Evolutionary conservation across 2,113 vertebrate genomes (phyloP), one percentile per base, ranked within the genome.

Genomic region (Rostratula benghalensis): DNA sequence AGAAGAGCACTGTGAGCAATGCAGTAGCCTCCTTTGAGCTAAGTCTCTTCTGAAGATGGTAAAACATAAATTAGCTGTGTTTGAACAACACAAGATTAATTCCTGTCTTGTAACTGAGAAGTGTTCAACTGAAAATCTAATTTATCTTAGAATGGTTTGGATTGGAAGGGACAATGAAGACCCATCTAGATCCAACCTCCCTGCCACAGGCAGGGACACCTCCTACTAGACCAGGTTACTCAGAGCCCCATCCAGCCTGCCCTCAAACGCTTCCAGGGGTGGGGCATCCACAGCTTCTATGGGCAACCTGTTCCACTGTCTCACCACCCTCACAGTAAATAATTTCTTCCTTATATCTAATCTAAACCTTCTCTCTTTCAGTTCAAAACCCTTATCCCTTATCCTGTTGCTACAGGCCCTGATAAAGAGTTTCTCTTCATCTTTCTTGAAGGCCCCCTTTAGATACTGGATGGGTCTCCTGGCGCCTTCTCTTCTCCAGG

Each of bases 51-150:
- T 79, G 80, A 91, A 81, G 67, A 94, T 43, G 73, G 27, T 41
- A 56, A 89, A 81, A 92, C 11, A 9, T 91, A 91, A 95, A 94
- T 86, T 63, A 91, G 39, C 21, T 78, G 35, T 88, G 60, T 90
- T 89, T 93, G 81, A 77, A 79, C 77, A 90, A 77, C 43, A 7
- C 21, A 51, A 83, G 45, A 84, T 82, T 75, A 7, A 53, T 92
- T 96, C 53, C 53, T 79, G 2, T 85, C 86, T 95, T 82, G 73
- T 41, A 60, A 45, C 71, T 57, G 74, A 88, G 91, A 88, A 63
- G 28, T 50, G n/a, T 61, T 96, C 68, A 56, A 81, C 70, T 70
- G 18, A 94, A 95, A 91, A 83, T 77, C 33, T 67, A 68, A 85
- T 94, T 87, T 63, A 63, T 28, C 37, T 13, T 28, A 13, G 37